Base-by-base conservation (phyloP, 2,888 invertebrate species). In the Clitarchus hookeri region DNA sequence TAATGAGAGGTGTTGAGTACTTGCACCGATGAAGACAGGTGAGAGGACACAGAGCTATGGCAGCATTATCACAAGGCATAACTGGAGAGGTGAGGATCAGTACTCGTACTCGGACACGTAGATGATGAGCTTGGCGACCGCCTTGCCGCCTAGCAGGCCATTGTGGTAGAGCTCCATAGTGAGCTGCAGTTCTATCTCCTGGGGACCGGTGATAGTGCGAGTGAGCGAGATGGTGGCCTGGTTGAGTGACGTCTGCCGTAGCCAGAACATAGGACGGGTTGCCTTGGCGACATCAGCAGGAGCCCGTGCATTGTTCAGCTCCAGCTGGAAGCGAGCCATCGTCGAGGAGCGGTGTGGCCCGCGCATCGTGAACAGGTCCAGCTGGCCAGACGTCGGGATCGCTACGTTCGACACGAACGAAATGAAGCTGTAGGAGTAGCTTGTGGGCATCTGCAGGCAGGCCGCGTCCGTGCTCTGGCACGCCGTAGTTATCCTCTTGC, bases 351-450 rank as follows among this genome's bases (percentile, higher is more conserved):
- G 95, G 77, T 93, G 92, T 0, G 97, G 97, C 0, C 98, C 98
- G 44, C 96, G 93, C 94, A 99, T 96, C 13, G 97, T 97, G 91
- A 99, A 98, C 13, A 99, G 93, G 86, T 97, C 96, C 77, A 96
- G 92, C 80, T 94, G 92, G 2, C 94, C 95, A 13, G 92, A 90
- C 0, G 92, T 89, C 8, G 96, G 95, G 78, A 97, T 93, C 85
- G 95, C 95, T 86, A 97, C 92, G 90, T 97, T 96, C 44, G 98
- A 96, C 0, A 97, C 96, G 90, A 99, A 95, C 0, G 98, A 97
- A 89, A 99, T 96, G 91, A 97, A 99, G 92, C 98, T 98, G 93
- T 96, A 98, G 54, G 97, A 97, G 91, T 96, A 96, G 85, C 97
- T 96, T 83, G 97, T 94, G 0, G 99, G 98, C 89, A 95, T 94